Evolutionary conservation across 1,140 invertebrate species (phyloP), one percentile per base, ranked within the genome.

Genomic region (Hestina assimilis): DNA sequence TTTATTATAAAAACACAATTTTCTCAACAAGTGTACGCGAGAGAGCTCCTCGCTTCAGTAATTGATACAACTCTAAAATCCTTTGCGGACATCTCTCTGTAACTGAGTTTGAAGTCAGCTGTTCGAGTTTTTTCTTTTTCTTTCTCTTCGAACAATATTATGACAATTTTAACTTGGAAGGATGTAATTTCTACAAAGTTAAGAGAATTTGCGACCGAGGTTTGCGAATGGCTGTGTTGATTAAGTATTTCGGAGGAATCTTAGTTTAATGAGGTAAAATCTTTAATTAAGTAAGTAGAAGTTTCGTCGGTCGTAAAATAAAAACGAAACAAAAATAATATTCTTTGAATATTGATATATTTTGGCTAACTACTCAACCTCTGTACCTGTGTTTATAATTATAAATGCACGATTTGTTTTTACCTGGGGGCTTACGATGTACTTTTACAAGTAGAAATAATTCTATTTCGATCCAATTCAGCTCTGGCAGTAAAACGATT

Each of bases 21-120:
- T 38, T 17, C 15, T 17, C 33, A 38, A 19, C 33, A 38, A 38
- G 7, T 38, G 15, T 2, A 8, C 15, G 9, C 15, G 7, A 19
- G n/a, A n/a, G n/a, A 38, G 33, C 19, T 38, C 31, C n/a, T n/a
- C 6, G 31, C 26, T 24, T 43, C 15, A n/a, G 4, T 35, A 48
- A 48, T 48, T 9, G 29, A 33, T n/a, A 15, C 45, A 48, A 29
- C 45, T 33, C 28, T 31, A 20, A 35, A 35, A 48, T 48, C 45
- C 70, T 70, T 71, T 63, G 66, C 65, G 63, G 63, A 69, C 68
- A 68, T 71, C 65, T 71, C 53, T 63, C 56, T 50, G 61, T 72
- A 69, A 75, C 73, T n/a, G n/a, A n/a, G n/a, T 82, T 78, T 69
- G 45, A 67, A 69, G 63, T 55, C 58, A 74, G 59, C 62, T 69